Base-by-base conservation (phyloP, 2,113 vertebrate species). In the Marmota monax region DNA sequence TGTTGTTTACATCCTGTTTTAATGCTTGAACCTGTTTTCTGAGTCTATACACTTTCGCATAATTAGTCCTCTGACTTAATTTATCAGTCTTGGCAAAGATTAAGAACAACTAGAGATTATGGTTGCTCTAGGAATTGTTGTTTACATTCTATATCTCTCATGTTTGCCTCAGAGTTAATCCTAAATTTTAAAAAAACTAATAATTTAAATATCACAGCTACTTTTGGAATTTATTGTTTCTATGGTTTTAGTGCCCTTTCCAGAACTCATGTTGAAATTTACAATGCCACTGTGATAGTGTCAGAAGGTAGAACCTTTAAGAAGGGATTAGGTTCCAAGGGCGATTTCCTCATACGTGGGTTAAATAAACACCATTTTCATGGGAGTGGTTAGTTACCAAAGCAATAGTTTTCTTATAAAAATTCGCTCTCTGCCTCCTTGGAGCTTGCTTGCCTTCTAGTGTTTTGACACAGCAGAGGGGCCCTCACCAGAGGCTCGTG, bases 1-100 rank as follows among this genome's bases (percentile, higher is more conserved):
- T 53, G 2, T 5, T 37, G 13, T 32, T 56, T 74, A 67, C 2
- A 22, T n/a, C 10, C 16, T 45, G 18, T 84, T 74, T 93, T 72
- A 72, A 67, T 48, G 27, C 7, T 29, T 5, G 48, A 27, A 69
- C 69, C 20, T 42, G 9, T n/a, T 39, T 85, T 90, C 61, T 25
- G 14, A 58, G 53, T 96, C 51, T 63, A 22, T 39, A 70, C 56
- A n/a, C 2, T 61, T 88, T 87, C 10, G 80, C 39, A 2, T 45
- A 77, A 69, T 86, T 73, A 70, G 53, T 58, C 32, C 16, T 74
- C 39, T 58, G 9, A 27, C 29, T 27, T 69, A 58, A 72, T 90
- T 95, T 80, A 73, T 95, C 37, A 69, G 51, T 67, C 42, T 84
- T 78, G 39, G 32, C 42, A 95, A 69, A 92, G 61, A 96, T 69